Evolutionary conservation across 2,797 vertebrate species (phyloP), one percentile per base, ranked within the genome.

Genomic region (Columba guinea): DNA sequence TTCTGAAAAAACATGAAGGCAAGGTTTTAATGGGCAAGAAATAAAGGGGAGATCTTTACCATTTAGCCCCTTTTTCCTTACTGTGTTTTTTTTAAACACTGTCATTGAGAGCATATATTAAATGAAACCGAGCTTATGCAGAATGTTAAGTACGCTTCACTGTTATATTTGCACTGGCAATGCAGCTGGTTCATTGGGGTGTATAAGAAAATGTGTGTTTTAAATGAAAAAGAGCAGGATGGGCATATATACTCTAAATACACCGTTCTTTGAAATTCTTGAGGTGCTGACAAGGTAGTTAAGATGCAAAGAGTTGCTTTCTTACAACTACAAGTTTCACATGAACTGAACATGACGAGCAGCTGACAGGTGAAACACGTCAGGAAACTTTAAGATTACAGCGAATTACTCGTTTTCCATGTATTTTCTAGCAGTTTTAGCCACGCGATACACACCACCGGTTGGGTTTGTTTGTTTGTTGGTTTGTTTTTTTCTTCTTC

Each of bases 381-480:
- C 49, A 11, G 55, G 44, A 17, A 19, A 20, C 22, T 8, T 26
- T 19, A 32, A 53, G 53, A 24, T 35, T 9, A 7, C 35, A 14
- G 27, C 0, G 15, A 39, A 13, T 14, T 22, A 7, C 51, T 58
- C 64, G 7, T 46, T 34, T 7, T 5, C 56, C 24, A 0, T 10
- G 30, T 20, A 3, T 44, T 76, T 59, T 34, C 41, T 18, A 6
- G 16, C 11, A 7, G 37, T 5, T 76, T 62, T n/a, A 41, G 17
- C 39, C 30, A 7, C 7, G 30, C 28, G 5, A 3, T 11, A 37
- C 12, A 9, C 34, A 4, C 44, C 62, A 1, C 2, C 32, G 14
- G 1, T 5, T 4, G 16, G 16, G 41, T 44, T 46, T 46, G 44
- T 46, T 44, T 44, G 41, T 44, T 44, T 18, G 41, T 18, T 44